Conservation (phyloP, 2,888 invertebrate species). For the Scaptomyza flava region DNA sequence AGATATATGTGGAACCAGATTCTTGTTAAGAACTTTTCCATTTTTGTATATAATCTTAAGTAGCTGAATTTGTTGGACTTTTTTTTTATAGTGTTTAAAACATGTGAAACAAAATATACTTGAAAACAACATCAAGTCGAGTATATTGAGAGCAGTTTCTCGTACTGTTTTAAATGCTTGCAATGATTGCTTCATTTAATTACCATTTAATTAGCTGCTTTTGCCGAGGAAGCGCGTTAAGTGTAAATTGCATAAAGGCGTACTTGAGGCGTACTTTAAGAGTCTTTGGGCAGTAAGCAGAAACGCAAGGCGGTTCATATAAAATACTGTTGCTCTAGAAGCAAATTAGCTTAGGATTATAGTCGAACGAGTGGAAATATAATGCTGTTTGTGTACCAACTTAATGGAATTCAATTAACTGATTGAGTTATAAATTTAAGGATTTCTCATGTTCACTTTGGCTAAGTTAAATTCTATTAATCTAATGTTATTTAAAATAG, state of each 20-base stretch:
- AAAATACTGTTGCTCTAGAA: not conserved
- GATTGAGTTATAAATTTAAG: not conserved
- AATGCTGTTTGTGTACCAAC: not conserved
- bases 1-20: not conserved
- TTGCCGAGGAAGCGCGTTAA: conserved; percentile 1
- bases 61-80: too few relatives aligned
- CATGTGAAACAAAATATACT: not conserved
- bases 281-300: not conserved
- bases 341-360: not conserved
- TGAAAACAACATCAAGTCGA: not conserved
- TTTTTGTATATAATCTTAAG: too few relatives aligned
- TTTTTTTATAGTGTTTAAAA: too few relatives aligned
- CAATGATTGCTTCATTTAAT: conserved; percentile 13
- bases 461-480: not conserved
- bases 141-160: not conserved
- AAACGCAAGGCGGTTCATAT: not conserved
- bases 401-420: not conserved
- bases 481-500: not conserved
- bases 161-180: not conserved
- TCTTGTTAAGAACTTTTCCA: too few relatives aligned
- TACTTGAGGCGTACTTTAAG: conserved; percentile 8
- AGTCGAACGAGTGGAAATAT: not conserved
- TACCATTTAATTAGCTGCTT: conserved; percentile 32
- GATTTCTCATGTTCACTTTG: too few relatives aligned
- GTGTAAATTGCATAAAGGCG: conserved; percentile 4